A percentile compares a stretch with the other conserved stretches of the same genome.
phyloP scores from a whole-genome alignment of 1,140 invertebrate species.

The Glossosoma conforme region DNA sequence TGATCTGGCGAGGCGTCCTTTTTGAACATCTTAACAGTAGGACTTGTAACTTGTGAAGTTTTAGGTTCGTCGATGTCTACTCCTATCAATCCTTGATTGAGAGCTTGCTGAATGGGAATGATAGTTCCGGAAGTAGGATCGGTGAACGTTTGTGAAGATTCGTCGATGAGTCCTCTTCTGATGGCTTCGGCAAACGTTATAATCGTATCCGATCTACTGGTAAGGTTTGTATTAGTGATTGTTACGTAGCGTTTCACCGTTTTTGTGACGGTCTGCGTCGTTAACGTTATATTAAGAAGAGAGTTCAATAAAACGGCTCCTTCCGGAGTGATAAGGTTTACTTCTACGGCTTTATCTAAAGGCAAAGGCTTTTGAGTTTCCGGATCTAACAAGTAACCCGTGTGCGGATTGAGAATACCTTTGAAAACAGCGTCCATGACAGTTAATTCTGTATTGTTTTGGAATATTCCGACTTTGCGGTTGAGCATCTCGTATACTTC shows the following conservation, averaged over 20 bases:
- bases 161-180: constrained; percentile 74
- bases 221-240: constrained; percentile 58
- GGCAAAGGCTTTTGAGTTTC: constrained; percentile 70
- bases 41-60: constrained; percentile 7
- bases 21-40: constrained; percentile 32
- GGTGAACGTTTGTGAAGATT: constrained; percentile 69
- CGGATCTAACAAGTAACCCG: constrained; percentile 78
- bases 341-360: constrained; percentile 79
- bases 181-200: constrained; percentile 75
- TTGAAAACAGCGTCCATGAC: constrained; percentile 82
- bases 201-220: constrained; percentile 55
- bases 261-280: constrained; percentile 77
- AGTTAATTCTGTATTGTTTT: constrained; percentile 68
- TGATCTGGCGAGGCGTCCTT: constrained; percentile 45
- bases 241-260: constrained; percentile 75
- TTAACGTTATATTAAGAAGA: constrained; percentile 77
- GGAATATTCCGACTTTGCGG: constrained; percentile 72
- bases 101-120: constrained; percentile 77
- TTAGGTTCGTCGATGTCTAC: constrained; percentile 52
- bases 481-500: constrained; percentile 83
- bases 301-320: constrained; percentile 79
- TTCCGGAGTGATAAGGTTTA: constrained; percentile 77
- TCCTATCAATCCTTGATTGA: constrained; percentile 64
- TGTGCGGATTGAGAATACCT: constrained; percentile 77
- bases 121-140: constrained; percentile 71